Evolutionary conservation across 2,113 vertebrate genomes (phyloP), one percentile per base, ranked within the genome.

Genomic region (Ia io): DNA sequence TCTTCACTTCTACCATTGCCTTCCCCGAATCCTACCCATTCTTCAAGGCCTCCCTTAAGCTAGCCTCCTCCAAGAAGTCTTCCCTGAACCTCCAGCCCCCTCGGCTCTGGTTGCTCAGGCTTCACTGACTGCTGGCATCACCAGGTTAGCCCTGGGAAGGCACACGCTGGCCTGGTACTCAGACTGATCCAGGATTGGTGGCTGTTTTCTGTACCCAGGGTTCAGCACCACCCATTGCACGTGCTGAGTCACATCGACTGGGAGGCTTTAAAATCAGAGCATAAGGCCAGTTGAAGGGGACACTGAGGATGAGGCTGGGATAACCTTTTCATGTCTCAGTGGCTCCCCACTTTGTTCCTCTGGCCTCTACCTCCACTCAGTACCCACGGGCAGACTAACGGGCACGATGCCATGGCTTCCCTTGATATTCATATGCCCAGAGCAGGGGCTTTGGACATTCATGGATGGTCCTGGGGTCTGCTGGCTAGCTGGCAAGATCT

Each of bases 231-330:
- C 53, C 42, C 47, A 10, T 7, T 65, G 44, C 42, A 32, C 0
- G 0, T 37, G 53, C 18, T 28, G 63, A 67, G 77, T 17, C 67
- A 20, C 4, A 2, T 9, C 0, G 0, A 14, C 13, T 40, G 0
- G 1, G 2, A 32, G 67, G 35, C 88, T 85, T 25, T n/a, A 71
- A 78, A 23, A 74, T 17, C 0, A 1, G 44, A 85, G 35, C 3
- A 0, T 13, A 70, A 53, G 40, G 17, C 37, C 40, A 53, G 56
- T 37, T 18, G n/a, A 11, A 10, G 4, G 2, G 28, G 6, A 65
- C 37, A 13, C 30, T 32, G 30, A 30, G 42, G 11, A 13, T 17
- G 7, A 63, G 35, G 23, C 35, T 69, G 59, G 85, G 53, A 20
- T 20, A 35, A 59, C 40, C 40, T 79, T 47, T 28, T 59, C 49